Base-by-base conservation (phyloP, 1,140 invertebrate genomes). In the Tetramorium parvispinum region DNA sequence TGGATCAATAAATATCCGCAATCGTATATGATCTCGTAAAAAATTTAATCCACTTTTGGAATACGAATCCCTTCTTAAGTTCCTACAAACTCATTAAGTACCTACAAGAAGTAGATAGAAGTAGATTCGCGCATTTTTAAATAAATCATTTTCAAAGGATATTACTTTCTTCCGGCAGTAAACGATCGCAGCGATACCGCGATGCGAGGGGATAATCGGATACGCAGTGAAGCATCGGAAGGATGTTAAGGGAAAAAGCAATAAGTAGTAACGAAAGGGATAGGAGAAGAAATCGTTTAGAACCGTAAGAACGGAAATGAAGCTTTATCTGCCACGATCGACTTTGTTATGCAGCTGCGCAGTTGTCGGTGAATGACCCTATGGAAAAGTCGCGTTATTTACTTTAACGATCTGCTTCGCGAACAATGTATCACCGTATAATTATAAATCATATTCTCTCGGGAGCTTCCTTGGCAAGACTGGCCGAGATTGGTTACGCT, bases 361-460 rank as follows among this genome's bases (percentile, higher is more conserved):
- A 63, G 11, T 82, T 73, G 40, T 59, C 66, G 87, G 83, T 91
- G 83, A 85, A 86, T 46, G 83, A 89, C 82, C 87, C 24, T 49
- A 10, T 66, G 5, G 77, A 86, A 81, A 87, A 82, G 76, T 57
- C 70, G 53, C 85, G 65, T 87, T 91, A 90, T 91, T 91, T 91
- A 91, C 66, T 70, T 90, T 91, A 89, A 91, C 81, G 71, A 89
- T 90, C 82, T 61, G 8, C 21, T 11, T 24, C 76, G 59, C 32
- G 6, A 49, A 66, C 77, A 21, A 87, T 91, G 73, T 59, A 81
- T 91, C 87, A 78, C 46, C 37, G 71, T 85, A 89, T 88, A 87
- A 92, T 92, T 92, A 85, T 91, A 90, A 87, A 92, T 92, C 75
- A 91, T 85, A 86, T 46, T 27, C 24, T 24, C 68, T 24, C 46